Percentiles rank a stretch among this genome's conserved stretches.
Evolutionary conservation across 1,140 invertebrate genomes (phyloP).

Genomic region (Listronotus bonariensis): DNA sequence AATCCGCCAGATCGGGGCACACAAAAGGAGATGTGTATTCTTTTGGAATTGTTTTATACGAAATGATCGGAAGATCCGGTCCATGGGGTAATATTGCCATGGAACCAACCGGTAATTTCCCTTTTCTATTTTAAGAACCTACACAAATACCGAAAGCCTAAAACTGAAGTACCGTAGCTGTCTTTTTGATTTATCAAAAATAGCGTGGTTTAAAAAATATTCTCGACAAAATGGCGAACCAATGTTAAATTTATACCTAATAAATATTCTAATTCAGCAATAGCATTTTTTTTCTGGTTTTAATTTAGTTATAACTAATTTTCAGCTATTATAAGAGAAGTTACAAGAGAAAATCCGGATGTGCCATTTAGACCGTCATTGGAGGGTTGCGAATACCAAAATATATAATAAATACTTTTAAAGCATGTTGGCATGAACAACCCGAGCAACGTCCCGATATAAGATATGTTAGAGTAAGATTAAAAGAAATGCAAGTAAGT

Average conservation of each 20-base stretch:
- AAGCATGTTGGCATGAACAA: constrained; percentile 78
- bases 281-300: too few species aligned
- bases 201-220: too few species aligned
- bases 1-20: constrained; percentile 63
- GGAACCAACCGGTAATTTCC: constrained; percentile 62
- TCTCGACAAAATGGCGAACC: too few species aligned
- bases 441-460: constrained; percentile 73
- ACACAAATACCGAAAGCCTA: too few species aligned
- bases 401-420: constrained; percentile 70
- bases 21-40: constrained; percentile 74
- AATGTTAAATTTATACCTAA: too few species aligned
- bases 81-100: constrained; percentile 71
- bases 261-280: too few species aligned
- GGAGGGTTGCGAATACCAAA: constrained; percentile 61
- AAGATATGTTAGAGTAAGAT: constrained; percentile 67
- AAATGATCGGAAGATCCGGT: constrained; percentile 69
- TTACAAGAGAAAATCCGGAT: constrained; percentile 65
- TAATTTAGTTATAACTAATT: background rate
- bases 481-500: constrained; percentile 74
- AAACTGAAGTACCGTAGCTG: too few species aligned
- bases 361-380: constrained; percentile 64
- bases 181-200: too few species aligned
- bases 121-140: too few species aligned
- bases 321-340: constrained; percentile 80
- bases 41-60: constrained; percentile 73